Base-by-base conservation (phyloP, 2,888 invertebrate genomes). In the Diaperis boleti region DNA sequence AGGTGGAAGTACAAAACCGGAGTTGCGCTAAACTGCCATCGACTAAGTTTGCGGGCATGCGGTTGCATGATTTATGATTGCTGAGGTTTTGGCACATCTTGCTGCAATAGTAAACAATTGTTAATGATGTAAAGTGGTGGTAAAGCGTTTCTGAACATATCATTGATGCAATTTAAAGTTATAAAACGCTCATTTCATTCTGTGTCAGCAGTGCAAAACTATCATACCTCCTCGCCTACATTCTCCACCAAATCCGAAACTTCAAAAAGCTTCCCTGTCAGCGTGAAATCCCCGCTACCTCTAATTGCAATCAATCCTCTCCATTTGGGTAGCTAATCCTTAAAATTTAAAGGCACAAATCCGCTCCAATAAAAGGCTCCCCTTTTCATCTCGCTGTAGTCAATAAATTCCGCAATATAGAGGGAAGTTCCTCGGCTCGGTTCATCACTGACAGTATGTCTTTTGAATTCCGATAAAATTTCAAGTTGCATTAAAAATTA, bases 51-150 rank as follows among this genome's bases (percentile, higher is more conserved):
- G n/a, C 39, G 5, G 15, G 15, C 39, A 39, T 39, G 15, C 2
- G 39, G 39, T 18, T 8, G 2, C 39, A 6, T 39, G 39, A 39
- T 39, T 39, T 39, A 39, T 39, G 33, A 33, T 5, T 33, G 15
- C 17, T 39, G 39, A 14, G 39, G 39, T 39, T 37, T 39, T 13
- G 13, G 15, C 18, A 39, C 39, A 39, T 39, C 39, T 39, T 39
- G 39, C 15, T 39, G 7, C 1, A 13, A 39, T 14, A 15, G 39
- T 18, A 39, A 39, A 39, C 39, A 39, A 39, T 39, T 14, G 35
- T 6, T 10, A 8, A 10, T 35, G 6, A 5, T 1, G 11, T 33
- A 31, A 10, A n/a, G 2, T 4, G 1, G 2, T 4, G n/a, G 11
- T 8, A n/a, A 11, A 33, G 6, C 35, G 8, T 33, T 33, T 33